Conservation (phyloP, 92 coral and sea anemone genomes). For the Umimayanthus kanabou region DNA sequence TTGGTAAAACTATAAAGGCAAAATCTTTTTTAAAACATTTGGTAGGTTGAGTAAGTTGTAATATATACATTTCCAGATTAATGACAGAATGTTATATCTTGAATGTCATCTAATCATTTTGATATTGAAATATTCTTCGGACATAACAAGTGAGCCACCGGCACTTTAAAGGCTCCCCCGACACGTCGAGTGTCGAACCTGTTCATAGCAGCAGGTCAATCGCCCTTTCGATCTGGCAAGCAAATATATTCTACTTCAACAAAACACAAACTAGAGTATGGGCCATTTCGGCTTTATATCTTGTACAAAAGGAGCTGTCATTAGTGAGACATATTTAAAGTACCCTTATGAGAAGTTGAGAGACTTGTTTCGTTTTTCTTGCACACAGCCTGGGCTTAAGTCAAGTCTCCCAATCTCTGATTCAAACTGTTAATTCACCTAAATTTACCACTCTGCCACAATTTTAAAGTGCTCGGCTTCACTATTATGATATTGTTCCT, state of each 20-base stretch:
- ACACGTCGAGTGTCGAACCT: conserved; percentile 36
- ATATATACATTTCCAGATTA: neutral
- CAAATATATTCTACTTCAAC: conserved; percentile 20
- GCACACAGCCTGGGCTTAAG: neutral
- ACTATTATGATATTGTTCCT: neutral
- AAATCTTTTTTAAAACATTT: neutral
- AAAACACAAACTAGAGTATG: neutral
- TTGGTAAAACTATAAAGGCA: neutral
- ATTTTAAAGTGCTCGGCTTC: too few species aligned
- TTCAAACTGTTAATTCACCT: neutral
- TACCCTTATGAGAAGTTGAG: neutral
- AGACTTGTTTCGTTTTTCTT: neutral
- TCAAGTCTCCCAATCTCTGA: neutral
- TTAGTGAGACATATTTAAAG: neutral
- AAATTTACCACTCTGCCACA: neutral
- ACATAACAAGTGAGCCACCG: neutral
- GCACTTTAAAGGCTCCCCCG: neutral
- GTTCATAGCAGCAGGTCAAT: conserved; percentile 16
- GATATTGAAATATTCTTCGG: neutral
- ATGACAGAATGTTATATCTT: neutral
- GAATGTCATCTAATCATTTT: neutral
- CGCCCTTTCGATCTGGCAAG: neutral
- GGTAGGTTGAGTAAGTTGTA: neutral
- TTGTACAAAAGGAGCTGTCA: neutral
- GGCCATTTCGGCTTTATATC: neutral